phyloP scores from a whole-genome alignment of 2,113 vertebrate species.

The Spilogale gracilis region DNA sequence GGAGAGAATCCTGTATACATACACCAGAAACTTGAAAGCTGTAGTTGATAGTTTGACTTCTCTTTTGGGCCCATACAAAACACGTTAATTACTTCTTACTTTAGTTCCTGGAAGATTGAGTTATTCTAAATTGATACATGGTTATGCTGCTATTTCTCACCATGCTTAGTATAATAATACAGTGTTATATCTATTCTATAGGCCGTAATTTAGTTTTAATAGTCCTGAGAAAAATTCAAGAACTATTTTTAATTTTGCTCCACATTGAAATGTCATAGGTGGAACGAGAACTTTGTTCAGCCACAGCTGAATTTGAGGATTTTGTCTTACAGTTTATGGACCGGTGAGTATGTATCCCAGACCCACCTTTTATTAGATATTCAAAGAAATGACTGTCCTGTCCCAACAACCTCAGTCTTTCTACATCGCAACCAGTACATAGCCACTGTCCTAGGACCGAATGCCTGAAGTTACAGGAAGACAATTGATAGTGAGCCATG shows the following conservation, averaged over 20 bases:
- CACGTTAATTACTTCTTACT: background rate
- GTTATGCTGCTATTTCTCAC: background rate
- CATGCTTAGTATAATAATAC: background rate
- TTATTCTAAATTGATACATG: background rate
- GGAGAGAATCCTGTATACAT: background rate
- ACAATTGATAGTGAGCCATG: background rate
- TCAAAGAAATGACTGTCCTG: background rate
- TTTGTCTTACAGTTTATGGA: constrained; percentile 99
- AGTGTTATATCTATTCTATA: background rate
- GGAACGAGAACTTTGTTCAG: constrained; percentile 97
- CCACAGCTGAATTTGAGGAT: constrained; percentile 99
- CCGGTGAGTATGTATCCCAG: constrained; percentile 88
- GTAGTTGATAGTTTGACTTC: background rate
- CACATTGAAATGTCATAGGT: constrained; percentile 87
- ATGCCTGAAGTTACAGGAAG: background rate
- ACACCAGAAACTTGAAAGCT: background rate
- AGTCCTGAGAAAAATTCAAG: background rate
- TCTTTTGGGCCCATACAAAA: background rate
- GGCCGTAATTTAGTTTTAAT: constrained; percentile 11
- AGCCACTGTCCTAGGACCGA: background rate
- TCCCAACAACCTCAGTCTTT: background rate
- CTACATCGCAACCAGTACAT: background rate
- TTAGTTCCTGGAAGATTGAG: background rate
- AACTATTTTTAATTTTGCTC: constrained; percentile 27
- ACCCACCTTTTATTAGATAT: background rate